Evolutionary conservation across 2,888 invertebrate genomes (phyloP), one percentile per base, ranked within the genome.

Genomic region (Amphimallon solstitiale): DNA sequence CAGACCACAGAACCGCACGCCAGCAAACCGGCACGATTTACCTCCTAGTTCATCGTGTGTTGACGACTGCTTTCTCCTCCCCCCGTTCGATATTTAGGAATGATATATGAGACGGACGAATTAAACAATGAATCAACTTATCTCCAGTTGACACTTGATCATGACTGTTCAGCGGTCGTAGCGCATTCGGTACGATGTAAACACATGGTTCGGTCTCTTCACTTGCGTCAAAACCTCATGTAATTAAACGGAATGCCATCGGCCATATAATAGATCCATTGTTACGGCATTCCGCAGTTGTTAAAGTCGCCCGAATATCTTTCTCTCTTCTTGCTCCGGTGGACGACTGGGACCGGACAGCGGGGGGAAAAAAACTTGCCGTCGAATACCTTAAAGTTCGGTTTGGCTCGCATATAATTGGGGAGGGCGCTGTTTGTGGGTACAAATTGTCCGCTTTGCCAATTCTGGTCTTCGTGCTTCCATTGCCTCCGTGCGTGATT

Each of bases 261-360:
- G 79, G 78, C 78, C 78, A 79, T 76, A 79, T 80, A 80, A 80
- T 80, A 80, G 80, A 80, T 78, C 80, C 78, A 80, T 80, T 80
- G 80, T 80, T 79, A 77, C 78, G 78, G 76, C 79, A 79, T 80
- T 79, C 79, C 70, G 72, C 71, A 76, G 73, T 74, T 76, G 77
- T 77, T 77, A 76, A 74, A 29, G 29, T 29, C 29, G 75, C 73
- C 77, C 77, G 74, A 78, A 78, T 78, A 77, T 78, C 77, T 74
- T 74, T 73, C 71, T 71, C 69, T 29, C 23, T 40, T n/a, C 35
- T n/a, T n/a, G n/a, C n/a, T n/a, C n/a, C n/a, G n/a, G 37, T 29
- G n/a, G n/a, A n/a, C 21, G 52, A 52, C 29, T n/a, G 29, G 10
- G 43, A 40, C n/a, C 40, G 19, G n/a, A n/a, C n/a, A n/a, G 59